Percentiles rank a stretch among this genome's conserved stretches.
These are phyloP conservation scores for Xiphophorus maculatus DNA, from an alignment of 2,113 vertebrate genomes.

Conservation along the genomic window DNA sequence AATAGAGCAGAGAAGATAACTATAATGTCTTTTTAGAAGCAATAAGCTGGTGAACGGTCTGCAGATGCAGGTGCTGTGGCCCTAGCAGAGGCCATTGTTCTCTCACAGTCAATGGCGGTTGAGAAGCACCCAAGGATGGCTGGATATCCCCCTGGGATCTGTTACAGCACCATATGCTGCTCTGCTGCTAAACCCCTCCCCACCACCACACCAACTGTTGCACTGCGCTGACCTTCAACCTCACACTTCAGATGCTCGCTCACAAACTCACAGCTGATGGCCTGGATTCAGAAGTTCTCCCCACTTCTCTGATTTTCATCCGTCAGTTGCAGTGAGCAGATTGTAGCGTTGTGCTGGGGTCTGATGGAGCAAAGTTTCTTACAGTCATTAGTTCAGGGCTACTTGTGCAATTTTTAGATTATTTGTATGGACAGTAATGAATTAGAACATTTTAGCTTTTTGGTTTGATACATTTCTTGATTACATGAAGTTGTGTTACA, in stretches of 20 bases:
- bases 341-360: background rate
- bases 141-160: constrained; percentile 45
- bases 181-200: constrained; percentile 45
- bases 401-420: background rate
- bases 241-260: constrained; percentile 33
- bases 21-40: background rate
- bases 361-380: background rate
- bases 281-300: background rate
- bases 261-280: constrained; percentile 42
- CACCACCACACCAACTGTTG: constrained; percentile 65
- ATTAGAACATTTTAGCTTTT: no score
- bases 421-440: background rate
- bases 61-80: background rate
- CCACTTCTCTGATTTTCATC: background rate
- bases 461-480: no score
- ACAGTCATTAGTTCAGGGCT: background rate
- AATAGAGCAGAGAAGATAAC: background rate
- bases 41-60: background rate
- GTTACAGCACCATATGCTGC: constrained; percentile 69
- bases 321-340: background rate
- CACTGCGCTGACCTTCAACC: constrained; percentile 61
- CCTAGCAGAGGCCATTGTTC: constrained; percentile 12
- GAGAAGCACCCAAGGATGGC: constrained; percentile 14
- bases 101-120: constrained; percentile 42
- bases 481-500: no score